phyloP scores from a whole-genome alignment of 2,797 vertebrate species.

The Chaenodraco wilsoni region DNA sequence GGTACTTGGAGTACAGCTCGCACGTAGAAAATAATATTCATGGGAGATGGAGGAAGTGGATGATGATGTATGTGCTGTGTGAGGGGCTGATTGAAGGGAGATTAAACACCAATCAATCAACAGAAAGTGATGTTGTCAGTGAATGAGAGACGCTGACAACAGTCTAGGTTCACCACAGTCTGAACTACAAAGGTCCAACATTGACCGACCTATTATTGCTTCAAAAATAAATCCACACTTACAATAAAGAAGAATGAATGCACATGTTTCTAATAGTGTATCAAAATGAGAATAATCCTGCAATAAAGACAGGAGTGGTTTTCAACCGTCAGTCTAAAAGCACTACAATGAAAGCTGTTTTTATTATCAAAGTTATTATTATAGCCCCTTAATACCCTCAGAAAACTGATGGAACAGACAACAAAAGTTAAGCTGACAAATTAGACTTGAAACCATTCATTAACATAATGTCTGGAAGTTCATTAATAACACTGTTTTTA shows the following conservation, averaged over 20 bases:
- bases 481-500: slow-evolving; percentile 92
- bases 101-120: slow-evolving; percentile 58
- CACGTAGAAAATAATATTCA: slow-evolving; percentile 42
- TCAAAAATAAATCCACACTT: not conserved
- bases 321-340: not conserved
- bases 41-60: slow-evolving; percentile 29
- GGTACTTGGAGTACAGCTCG: slow-evolving; percentile 9
- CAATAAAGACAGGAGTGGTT: not conserved
- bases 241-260: not conserved
- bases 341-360: slow-evolving; percentile 52
- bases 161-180: slow-evolving; percentile 1
- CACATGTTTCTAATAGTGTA: not conserved
- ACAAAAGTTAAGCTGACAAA: slow-evolving; percentile 85
- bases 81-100: slow-evolving; percentile 29
- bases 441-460: slow-evolving; percentile 91
- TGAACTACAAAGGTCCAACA: not conserved
- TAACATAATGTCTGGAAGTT: slow-evolving; percentile 91
- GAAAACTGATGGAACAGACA: slow-evolving; percentile 85
- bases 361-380: slow-evolving; percentile 86
- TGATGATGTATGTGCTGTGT: slow-evolving; percentile 47
- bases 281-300: not conserved
- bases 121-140: slow-evolving; percentile 37
- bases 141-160: slow-evolving; percentile 11
- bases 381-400: slow-evolving; percentile 83
- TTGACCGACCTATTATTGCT: not conserved